Percentiles rank a stretch among this genome's conserved stretches.
Evolutionary conservation across 2,888 invertebrate species (phyloP).

Genomic region (Orthosia gracilis): DNA sequence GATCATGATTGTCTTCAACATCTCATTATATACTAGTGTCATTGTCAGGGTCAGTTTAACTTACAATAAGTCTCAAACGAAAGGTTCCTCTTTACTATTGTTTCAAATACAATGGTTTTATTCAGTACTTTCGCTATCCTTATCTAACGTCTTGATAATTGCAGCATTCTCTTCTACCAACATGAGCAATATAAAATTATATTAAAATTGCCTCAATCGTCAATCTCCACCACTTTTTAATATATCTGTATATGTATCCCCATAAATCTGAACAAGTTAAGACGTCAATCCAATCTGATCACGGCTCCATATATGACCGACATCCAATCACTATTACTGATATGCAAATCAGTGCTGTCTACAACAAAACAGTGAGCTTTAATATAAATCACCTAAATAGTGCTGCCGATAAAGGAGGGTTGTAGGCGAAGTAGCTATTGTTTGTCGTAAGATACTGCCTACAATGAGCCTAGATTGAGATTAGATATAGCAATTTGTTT

Average conservation of each 20-base stretch:
- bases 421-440: conserved; percentile 64
- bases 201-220: too few relatives aligned
- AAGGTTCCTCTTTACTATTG: neutral
- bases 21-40: neutral
- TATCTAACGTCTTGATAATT: too few relatives aligned
- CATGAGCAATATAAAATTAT: too few relatives aligned
- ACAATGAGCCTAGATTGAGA: conserved; percentile 52
- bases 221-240: too few relatives aligned
- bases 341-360: conserved; percentile 46
- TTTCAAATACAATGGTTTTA: neutral
- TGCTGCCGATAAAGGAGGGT: conserved; percentile 55
- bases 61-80: neutral
- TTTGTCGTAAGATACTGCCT: conserved; percentile 43
- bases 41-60: neutral
- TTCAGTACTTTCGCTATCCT: neutral
- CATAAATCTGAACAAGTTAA: conserved; percentile 31
- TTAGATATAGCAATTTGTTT: conserved; percentile 54
- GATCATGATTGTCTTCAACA: neutral
- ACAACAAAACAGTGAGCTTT: conserved; percentile 40
- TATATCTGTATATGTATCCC: neutral
- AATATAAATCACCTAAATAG: conserved; percentile 63
- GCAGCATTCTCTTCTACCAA: too few relatives aligned
- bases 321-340: conserved; percentile 45
- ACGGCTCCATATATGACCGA: conserved; percentile 37
- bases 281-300: conserved; percentile 43